A percentile compares a stretch with the other conserved stretches of the same genome.
Evolutionary conservation across 2,113 vertebrate species (phyloP).

Genomic region (Cyprinodon tularosa): DNA sequence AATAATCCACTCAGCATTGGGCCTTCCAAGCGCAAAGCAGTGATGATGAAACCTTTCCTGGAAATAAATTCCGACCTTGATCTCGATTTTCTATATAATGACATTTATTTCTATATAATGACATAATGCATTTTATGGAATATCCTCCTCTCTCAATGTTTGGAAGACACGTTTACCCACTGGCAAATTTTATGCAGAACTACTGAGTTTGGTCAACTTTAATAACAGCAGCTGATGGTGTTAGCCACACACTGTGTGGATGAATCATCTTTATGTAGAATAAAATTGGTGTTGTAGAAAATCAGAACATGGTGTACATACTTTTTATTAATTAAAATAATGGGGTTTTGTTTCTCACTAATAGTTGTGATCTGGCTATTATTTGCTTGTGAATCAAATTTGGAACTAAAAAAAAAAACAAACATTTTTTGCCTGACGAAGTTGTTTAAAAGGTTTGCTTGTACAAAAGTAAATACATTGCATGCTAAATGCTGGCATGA

Average conservation of each 20-base stretch:
- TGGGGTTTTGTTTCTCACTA: background rate
- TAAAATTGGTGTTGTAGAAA: background rate
- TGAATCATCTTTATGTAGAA: background rate
- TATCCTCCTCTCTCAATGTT: conserved; percentile 24
- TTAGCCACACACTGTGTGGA: background rate
- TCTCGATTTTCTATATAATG: conserved; percentile 23
- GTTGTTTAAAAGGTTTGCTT: conserved; percentile 1
- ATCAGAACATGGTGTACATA: background rate
- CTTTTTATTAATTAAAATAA: conserved; percentile 2
- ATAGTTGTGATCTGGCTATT: conserved; percentile 10
- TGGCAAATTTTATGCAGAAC: conserved; percentile 9
- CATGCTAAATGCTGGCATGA: too few relatives aligned
- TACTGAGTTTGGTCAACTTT: background rate
- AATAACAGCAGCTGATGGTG: background rate
- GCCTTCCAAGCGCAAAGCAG: conserved; percentile 11
- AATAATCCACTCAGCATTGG: conserved; percentile 1
- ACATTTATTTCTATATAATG: conserved; percentile 25
- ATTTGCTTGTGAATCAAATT: conserved; percentile 8
- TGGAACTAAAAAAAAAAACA: background rate
- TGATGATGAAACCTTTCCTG: conserved; percentile 32
- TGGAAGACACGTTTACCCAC: background rate
- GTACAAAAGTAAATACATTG: too few relatives aligned
- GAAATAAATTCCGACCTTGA: conserved; percentile 17
- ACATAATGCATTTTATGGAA: conserved; percentile 23
- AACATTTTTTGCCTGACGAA: conserved; percentile 17